Base-by-base conservation (phyloP, 2,888 invertebrate species). In the Orthosia cruda region DNA sequence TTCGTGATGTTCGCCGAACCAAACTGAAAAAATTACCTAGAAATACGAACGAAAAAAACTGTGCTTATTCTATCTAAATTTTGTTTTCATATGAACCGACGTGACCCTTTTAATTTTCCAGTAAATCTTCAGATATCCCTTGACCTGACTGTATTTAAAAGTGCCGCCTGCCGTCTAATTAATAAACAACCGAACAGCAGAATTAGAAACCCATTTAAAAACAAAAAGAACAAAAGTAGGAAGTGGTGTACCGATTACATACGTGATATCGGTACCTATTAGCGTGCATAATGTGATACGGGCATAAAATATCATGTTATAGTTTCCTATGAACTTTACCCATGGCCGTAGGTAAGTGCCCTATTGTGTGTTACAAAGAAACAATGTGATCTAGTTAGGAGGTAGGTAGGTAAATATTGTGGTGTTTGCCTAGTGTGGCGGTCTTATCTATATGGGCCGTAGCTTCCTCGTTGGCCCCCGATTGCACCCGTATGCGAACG, bases 391-490 rank as follows among this genome's bases (percentile, higher is more conserved):
- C 74, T 86, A 81, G 80, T 79, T 84, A 80, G 71, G 74, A 85
- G 78, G 83, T 77, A 69, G 49, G 78, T 88, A 85, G 84, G 89
- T 85, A 90, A 91, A 92, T 89, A 89, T 87, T 88, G 88, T 91
- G 81, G 82, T 92, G 92, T 92, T 91, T 90, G 92, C 88, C 88
- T 86, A 89, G 81, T 89, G 89, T 89, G 88, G 88, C 84, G 75
- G 84, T 80, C 85, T 96, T 96, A 96, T 96, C 96, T 95, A 95
- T 94, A 89, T 95, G 89, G 95, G 94, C 90, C 94, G 94, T 93
- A 88, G 94, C 95, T 95, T 96, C 95, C 96, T 95, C 87, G 90
- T 90, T 89, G 91, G 90, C 89, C 90, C 71, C 91, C 89, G 90
- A 89, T 91, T 90, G 92, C 91, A 91, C 89, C 92, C 90, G 91